Evolutionary conservation across 2,888 invertebrate genomes (phyloP).

Genomic region (Alloplasta piceator): DNA sequence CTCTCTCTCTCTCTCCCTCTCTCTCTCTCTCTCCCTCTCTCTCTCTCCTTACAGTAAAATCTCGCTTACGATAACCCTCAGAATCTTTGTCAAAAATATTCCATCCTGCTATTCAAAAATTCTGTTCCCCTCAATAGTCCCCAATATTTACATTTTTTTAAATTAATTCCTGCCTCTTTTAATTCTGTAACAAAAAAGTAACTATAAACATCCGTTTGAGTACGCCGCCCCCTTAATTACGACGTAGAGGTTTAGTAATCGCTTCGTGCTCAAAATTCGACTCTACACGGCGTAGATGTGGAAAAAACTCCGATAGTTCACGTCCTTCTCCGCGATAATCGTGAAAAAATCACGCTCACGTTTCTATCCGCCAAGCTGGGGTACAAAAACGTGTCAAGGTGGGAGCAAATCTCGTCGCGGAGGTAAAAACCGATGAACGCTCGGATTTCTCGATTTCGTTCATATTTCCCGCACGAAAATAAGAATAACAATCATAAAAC

Average conservation of each 20-base stretch:
- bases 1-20: too few species aligned
- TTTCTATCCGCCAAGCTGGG: constrained; percentile 54
- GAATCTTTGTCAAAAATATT: too few species aligned
- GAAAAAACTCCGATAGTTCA: constrained; percentile 14
- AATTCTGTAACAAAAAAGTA: too few species aligned
- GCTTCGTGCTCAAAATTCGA: too few species aligned
- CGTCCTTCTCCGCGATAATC: constrained; percentile 23
- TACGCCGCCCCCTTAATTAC: too few species aligned
- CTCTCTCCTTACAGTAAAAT: constrained; percentile 18
- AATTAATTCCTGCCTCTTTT: too few species aligned
- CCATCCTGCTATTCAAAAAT: too few species aligned
- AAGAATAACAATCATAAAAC: constrained; percentile 39
- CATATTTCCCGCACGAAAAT: constrained; percentile 26
- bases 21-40: constrained; percentile 31
- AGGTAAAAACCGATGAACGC: constrained; percentile 17
- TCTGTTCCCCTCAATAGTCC: too few species aligned
- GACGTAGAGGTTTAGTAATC: too few species aligned
- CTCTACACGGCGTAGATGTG: too few species aligned
- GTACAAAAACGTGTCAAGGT: constrained; percentile 77
- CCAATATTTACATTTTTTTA: too few species aligned
- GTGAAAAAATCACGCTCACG: constrained; percentile 21
- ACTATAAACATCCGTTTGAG: too few species aligned
- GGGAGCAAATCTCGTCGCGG: constrained; percentile 66
- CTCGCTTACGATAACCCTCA: neutral
- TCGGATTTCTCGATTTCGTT: constrained; percentile 18